Evolutionary conservation across 2,113 vertebrate species (phyloP).

Genomic region (Pachycephala philippinensis): DNA sequence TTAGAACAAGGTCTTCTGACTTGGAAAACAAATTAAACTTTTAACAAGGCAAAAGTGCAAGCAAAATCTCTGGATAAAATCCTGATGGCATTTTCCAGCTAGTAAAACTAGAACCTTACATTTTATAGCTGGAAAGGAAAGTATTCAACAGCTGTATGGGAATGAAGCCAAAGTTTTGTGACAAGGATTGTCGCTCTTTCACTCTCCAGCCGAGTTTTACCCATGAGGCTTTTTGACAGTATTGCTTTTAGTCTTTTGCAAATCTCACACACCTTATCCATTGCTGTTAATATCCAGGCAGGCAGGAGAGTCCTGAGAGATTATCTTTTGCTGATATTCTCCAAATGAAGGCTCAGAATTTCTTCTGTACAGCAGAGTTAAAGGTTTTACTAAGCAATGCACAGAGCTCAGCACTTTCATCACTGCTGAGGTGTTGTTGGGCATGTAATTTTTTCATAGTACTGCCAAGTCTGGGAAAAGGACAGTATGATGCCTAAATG

Average conservation of each 20-base stretch:
- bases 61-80: background rate
- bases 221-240: background rate
- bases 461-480: background rate
- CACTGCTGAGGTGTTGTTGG: background rate
- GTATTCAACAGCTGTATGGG: background rate
- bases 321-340: background rate
- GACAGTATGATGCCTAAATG: background rate
- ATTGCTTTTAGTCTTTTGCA: background rate
- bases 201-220: background rate
- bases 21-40: slow-evolving; percentile 15
- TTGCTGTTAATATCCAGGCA: background rate
- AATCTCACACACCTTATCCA: background rate
- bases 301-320: background rate
- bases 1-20: background rate
- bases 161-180: background rate
- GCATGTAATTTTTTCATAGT: background rate
- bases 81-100: background rate
- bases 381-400: background rate
- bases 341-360: background rate
- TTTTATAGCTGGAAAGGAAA: background rate
- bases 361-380: background rate
- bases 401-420: background rate
- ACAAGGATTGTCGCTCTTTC: background rate
- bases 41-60: background rate
- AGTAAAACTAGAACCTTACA: background rate